A percentile compares a stretch with the other conserved stretches of the same genome.
These are phyloP conservation scores for Chironomus striatipennis DNA, from an alignment of 1,140 invertebrate species.

Conservation along the genomic window DNA sequence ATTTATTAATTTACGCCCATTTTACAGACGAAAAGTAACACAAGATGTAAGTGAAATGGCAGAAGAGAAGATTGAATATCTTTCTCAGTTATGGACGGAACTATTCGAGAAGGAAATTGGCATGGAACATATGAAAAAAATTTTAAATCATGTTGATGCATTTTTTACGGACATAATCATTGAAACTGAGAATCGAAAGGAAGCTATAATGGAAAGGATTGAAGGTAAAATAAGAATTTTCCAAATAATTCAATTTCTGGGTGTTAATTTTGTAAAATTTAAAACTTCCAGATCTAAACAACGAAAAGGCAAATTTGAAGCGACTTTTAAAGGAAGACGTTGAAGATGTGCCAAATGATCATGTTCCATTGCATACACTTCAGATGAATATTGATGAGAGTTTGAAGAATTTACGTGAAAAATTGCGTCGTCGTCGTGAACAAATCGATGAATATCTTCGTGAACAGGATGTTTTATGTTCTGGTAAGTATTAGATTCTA, in stretches of 20 bases:
- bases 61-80: neutral
- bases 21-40: neutral
- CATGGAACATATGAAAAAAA: neutral
- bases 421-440: neutral
- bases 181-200: neutral
- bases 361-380: conserved; percentile 9
- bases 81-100: neutral
- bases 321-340: conserved; percentile 19
- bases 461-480: conserved; percentile 1
- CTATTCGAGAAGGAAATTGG: neutral
- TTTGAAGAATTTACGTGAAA: neutral
- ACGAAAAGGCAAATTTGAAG: conserved; percentile 10
- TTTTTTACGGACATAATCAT: neutral
- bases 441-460: conserved; percentile 1
- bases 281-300: neutral
- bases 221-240: neutral
- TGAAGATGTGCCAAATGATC: neutral
- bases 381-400: conserved; percentile 10
- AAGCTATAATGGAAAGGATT: neutral
- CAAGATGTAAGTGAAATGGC: neutral
- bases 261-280: neutral
- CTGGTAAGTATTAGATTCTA: neutral
- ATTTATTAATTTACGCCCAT: neutral
- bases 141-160: conserved; percentile 9
- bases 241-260: neutral